A percentile compares a stretch with the other conserved stretches of the same genome.
Evolutionary conservation across 2,797 vertebrate genomes (phyloP).

Genomic region (Anguilla marmorata): DNA sequence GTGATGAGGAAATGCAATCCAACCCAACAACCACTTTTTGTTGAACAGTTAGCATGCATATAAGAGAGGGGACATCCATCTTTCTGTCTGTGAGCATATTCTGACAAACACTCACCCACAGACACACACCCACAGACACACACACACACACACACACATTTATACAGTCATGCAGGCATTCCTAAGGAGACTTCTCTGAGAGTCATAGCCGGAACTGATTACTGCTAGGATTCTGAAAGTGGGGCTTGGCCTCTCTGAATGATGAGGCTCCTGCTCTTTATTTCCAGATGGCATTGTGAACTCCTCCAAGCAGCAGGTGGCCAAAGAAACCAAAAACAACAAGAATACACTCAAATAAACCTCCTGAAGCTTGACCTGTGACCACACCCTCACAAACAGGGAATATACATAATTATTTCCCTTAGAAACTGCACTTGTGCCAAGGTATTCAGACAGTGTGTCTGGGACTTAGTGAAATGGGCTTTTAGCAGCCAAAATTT

Average conservation of each 20-base stretch:
- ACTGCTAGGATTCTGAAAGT: neutral
- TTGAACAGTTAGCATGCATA: neutral
- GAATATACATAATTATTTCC: neutral
- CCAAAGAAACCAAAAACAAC: neutral
- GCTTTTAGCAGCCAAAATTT: neutral
- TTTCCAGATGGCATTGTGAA: neutral
- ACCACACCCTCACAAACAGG: neutral
- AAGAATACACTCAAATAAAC: neutral
- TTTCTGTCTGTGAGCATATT: neutral
- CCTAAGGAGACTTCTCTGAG: neutral
- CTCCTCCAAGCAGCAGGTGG: neutral
- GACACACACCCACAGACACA: conserved; percentile 28
- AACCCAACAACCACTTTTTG: neutral
- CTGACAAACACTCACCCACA: conserved; percentile 20
- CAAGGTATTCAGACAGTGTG: conserved; percentile 4
- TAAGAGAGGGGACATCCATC: neutral
- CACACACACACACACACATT: conserved; percentile 7
- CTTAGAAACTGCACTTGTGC: neutral
- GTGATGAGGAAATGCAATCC: neutral
- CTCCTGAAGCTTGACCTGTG: conserved; percentile 6
- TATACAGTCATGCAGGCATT: neutral
- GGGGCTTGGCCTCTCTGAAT: neutral
- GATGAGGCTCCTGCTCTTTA: neutral
- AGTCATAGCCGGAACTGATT: neutral
- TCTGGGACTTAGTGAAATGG: neutral